phyloP scores from a whole-genome alignment of 2,113 vertebrate genomes.

The Gavialis gangeticus region DNA sequence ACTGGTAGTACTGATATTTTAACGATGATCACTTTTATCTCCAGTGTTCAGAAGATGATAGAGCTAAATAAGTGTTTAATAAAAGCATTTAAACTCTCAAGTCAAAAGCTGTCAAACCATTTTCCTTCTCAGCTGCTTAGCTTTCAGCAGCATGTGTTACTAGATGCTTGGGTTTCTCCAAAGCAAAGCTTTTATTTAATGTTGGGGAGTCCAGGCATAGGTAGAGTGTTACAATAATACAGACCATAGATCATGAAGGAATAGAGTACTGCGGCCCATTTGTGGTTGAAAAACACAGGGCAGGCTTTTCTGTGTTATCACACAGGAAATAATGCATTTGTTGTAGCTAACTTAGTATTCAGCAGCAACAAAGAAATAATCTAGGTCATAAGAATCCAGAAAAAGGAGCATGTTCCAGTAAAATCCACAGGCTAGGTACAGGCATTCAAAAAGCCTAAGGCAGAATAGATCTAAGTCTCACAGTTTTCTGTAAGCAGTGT shows the following conservation, averaged over 20 bases:
- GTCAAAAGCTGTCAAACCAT: not conserved
- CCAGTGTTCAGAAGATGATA: not conserved
- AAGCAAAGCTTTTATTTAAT: no score
- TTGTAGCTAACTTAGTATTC: not conserved
- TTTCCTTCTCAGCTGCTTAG: not conserved
- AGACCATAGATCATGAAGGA: not conserved
- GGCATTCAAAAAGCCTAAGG: no score
- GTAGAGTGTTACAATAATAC: no score
- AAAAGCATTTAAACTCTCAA: not conserved
- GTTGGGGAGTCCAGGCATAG: no score
- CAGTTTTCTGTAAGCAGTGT: no score
- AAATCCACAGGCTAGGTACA: not conserved
- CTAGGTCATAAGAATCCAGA: not conserved
- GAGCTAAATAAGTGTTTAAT: conserved; percentile 13
- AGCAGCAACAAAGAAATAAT: not conserved
- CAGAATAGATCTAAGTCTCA: no score
- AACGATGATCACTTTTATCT: not conserved
- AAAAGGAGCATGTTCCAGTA: not conserved
- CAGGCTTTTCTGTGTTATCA: not conserved
- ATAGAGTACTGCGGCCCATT: not conserved
- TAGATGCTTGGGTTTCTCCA: not conserved
- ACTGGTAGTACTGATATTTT: not conserved
- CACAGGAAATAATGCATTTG: not conserved
- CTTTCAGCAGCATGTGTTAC: not conserved
- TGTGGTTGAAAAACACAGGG: not conserved